A percentile compares a stretch with the other conserved stretches of the same genome.
Evolutionary conservation across 2,113 vertebrate genomes (phyloP).

Genomic region (Rhombomys opimus): DNA sequence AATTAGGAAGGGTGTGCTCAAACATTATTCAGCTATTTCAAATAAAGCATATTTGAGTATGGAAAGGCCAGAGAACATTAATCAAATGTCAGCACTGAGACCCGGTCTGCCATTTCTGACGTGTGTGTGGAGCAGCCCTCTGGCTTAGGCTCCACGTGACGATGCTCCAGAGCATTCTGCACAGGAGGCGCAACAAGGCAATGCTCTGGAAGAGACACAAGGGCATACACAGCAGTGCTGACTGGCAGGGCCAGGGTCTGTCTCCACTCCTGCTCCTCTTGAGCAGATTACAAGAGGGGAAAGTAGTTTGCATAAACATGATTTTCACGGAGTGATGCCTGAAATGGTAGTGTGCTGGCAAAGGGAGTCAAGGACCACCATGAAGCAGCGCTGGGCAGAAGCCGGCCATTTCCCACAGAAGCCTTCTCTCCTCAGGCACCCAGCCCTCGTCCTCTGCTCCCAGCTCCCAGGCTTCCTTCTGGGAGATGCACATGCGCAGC

Average conservation of each 20-base stretch:
- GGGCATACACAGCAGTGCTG: slow-evolving; percentile 5
- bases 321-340: slow-evolving; percentile 65
- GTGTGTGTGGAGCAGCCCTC: slow-evolving; percentile 31
- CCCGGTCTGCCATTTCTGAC: slow-evolving; percentile 6
- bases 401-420: neutral
- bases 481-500: neutral
- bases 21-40: slow-evolving; percentile 77
- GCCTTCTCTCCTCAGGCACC: neutral
- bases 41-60: slow-evolving; percentile 62
- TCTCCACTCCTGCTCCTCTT: slow-evolving; percentile 56
- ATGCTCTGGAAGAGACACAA: neutral
- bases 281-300: slow-evolving; percentile 71
- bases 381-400: slow-evolving; percentile 49
- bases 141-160: neutral
- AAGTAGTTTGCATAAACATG: slow-evolving; percentile 79
- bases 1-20: slow-evolving; percentile 34
- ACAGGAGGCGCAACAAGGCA: slow-evolving; percentile 29
- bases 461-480: neutral
- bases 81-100: slow-evolving; percentile 72
- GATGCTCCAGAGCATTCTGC: neutral
- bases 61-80: slow-evolving; percentile 70
- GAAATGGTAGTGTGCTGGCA: slow-evolving; percentile 31
- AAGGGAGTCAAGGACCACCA: neutral
- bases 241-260: slow-evolving; percentile 19
- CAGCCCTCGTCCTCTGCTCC: neutral